Evolutionary conservation across 2,797 vertebrate species (phyloP), one percentile per base, ranked within the genome.

Genomic region (Adrianichthys oophorus): DNA sequence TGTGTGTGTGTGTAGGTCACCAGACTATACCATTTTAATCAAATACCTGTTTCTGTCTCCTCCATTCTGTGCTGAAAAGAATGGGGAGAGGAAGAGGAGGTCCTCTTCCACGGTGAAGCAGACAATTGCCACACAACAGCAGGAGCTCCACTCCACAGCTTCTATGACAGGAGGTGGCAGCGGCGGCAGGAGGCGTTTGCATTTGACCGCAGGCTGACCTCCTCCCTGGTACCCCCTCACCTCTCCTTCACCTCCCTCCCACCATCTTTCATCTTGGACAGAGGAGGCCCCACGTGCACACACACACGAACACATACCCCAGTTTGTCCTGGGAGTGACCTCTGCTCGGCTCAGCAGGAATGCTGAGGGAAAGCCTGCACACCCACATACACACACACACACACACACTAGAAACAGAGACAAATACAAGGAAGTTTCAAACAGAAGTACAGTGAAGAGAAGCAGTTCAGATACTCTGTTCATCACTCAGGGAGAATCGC

Each of bases 131-230:
- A 15, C 45, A 32, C 32, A 32, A 13, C 44, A 56, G 44, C 44
- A 47, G 44, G 46, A 45, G 19, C 43, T 46, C 26, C 54, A 45
- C 44, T 41, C 44, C 18, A 40, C 54, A 47, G 42, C 45, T 45
- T 45, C 48, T 42, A 41, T 41, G 56, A 26, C 56, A 26, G 37
- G 46, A 16, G 56, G 4, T 16, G 42, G n/a, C 5, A 5, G 43
- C 50, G 45, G 45, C 2, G 6, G 62, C 68, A 57, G 50, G 56
- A 72, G 75, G 75, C 10, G 15, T 79, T 85, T 86, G 83, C 51
- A 87, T 87, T 87, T 89, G 86, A 88, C 87, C 85, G 78, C 68
- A 45, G 59, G 29, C 26, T 80, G 85, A 89, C 87, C 86, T 67
- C 65, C 76, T 74, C 78, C 52, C 60, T 41, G 56, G 70, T 78